Conservation (phyloP, 1,140 invertebrate species). For the Euwallacea similis region DNA sequence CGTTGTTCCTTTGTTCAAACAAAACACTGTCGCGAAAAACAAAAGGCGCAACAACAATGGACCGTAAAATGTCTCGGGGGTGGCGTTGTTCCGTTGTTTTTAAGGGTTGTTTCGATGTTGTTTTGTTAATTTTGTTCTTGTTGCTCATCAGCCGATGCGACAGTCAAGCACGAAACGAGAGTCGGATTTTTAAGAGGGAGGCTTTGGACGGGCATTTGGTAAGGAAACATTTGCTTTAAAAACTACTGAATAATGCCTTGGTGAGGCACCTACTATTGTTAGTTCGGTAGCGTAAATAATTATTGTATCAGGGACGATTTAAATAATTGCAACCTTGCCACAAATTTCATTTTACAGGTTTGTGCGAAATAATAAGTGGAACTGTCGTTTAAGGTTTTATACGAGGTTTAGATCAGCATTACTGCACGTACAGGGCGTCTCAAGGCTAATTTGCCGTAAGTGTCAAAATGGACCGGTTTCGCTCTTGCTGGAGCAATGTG, state of each 20-base stretch:
- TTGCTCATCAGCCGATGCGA: background rate
- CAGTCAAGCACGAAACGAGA: constrained; percentile 6
- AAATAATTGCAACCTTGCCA: too few relatives aligned
- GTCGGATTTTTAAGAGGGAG: constrained; percentile 26
- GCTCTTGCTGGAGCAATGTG: too few relatives aligned
- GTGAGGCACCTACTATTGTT: background rate
- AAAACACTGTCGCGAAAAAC: constrained; percentile 20
- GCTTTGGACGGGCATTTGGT: constrained; percentile 26
- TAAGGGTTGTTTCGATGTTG: constrained; percentile 11
- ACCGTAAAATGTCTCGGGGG: constrained; percentile 10
- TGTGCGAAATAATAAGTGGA: too few relatives aligned
- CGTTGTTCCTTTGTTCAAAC: constrained; percentile 24
- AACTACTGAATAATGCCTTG: background rate
- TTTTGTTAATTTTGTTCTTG: constrained; percentile 22
- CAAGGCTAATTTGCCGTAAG: background rate
- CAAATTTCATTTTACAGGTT: too few relatives aligned
- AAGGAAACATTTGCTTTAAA: background rate
- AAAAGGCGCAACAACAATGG: constrained; percentile 20
- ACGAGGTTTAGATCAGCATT: too few relatives aligned
- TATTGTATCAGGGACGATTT: too few relatives aligned
- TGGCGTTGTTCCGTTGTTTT: constrained; percentile 18
- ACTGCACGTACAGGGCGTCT: too few relatives aligned
- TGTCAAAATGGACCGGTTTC: too few relatives aligned
- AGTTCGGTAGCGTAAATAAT: background rate
- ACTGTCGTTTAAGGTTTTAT: too few relatives aligned